Base-by-base conservation (phyloP, 2,888 invertebrate genomes). In the Lottia gigantea region DNA sequence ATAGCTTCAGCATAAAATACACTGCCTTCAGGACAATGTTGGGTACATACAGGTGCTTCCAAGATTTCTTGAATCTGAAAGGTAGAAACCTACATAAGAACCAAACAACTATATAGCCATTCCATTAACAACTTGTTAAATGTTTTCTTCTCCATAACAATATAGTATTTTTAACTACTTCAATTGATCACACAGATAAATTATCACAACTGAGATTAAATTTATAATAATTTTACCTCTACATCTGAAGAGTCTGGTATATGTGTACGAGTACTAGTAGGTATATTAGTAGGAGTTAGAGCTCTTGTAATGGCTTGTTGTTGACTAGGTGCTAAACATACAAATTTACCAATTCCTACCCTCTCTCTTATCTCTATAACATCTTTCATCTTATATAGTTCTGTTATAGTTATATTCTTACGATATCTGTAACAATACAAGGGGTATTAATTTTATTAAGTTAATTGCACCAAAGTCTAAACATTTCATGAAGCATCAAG, bases 301-400 rank as follows among this genome's bases (percentile, higher is more conserved):
- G 23, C 19, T 40, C 40, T 40, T 1, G 75, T 73, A 4, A 82
- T 77, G 23, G 77, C 74, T n/a, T 71, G 75, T 62, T 77, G 65
- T 11, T 78, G 70, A 6, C 77, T 79, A 14, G 78, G 78, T 16
- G 78, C 77, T 14, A 94, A 89, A n/a, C 91, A 91, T 46, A 95
- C 92, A 88, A 93, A 93, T 70, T 94, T 91, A 46, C 94, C 89
- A 16, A 85, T 79, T 6, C 87, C 87, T 81, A 93, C 93, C 73
- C 81, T 79, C 67, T 94, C 93, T n/a, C 90, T 91, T n/a, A 95
- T 92, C 66, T 91, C 91, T 80, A 94, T 93, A 0, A 94, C 92
- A 82, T 95, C 95, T 78, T 92, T 92, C 86, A 95, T 91, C 75
- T 88, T 86, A 79, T 90, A 90, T 71, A 90, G 81, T 72, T 90